Evolutionary conservation across 2,797 vertebrate genomes (phyloP), one percentile per base, ranked within the genome.

Genomic region (Rhodeus uyekii): DNA sequence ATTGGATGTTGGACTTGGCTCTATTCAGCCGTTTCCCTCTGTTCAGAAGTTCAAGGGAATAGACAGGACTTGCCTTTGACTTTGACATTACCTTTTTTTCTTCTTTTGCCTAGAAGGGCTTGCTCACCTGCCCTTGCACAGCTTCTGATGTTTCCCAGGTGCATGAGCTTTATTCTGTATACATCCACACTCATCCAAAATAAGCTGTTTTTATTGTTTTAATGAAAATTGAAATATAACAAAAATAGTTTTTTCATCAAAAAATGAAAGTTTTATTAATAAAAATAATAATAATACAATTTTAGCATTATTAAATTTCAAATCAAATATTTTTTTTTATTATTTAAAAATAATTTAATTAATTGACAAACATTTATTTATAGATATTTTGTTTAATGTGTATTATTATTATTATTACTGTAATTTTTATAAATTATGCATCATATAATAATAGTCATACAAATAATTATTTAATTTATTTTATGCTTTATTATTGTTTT

Each of bases 81-180:
- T 89, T 90, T 93, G 90, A 92, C 90, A 88, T 89, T 87, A 86
- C 81, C 82, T 29, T 24, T 12, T 12, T 24, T 22, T 0, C 0
- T 24, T 46, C 6, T 39, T 48, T 19, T 63, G 4, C 36, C 85
- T 87, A 36, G 13, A 39, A 50, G 39, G 32, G 32, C 42, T 55
- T 8, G 67, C 77, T 81, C 81, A 88, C 88, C 85, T 90, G 86
- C 81, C 53, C 27, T 27, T 22, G 27, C 19, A 19, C 80, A 77
- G 38, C 38, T 19, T 73, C 44, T 73, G 72, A 76, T 76, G 80
- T 44, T 76, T 29, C 24, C 34, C 71, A 55, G 71, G 58, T 81
- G 71, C 42, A 58, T 24, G 13, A 44, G 50, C 36, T 79, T 69
- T 9, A 53, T 38, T 64, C 32, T 48, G 3, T 34, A 24, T 50